Evolutionary conservation across 1,140 invertebrate genomes (phyloP).

Genomic region (Zaprionus capensis): DNA sequence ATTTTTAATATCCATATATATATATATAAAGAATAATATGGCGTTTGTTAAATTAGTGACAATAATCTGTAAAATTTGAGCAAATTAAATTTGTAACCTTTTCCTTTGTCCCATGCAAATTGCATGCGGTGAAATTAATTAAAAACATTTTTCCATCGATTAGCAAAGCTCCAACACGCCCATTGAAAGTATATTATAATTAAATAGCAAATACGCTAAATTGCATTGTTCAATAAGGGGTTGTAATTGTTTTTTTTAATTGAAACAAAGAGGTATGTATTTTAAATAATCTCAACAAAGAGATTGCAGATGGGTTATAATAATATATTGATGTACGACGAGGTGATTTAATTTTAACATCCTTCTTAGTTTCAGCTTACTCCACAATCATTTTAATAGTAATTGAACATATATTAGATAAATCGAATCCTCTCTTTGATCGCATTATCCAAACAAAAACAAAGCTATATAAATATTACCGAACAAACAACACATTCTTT

Average conservation of each 20-base stretch:
- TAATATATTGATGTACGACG: too few species aligned
- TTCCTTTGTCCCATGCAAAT: constrained; percentile 32
- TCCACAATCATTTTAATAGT: too few species aligned
- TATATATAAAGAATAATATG: background rate
- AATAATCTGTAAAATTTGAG: constrained; percentile 56
- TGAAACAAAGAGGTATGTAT: background rate
- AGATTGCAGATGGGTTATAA: too few species aligned
- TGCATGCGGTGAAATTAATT: constrained; percentile 64
- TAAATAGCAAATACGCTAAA: background rate
- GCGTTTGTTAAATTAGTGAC: constrained; percentile 24
- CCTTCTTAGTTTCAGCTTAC: too few species aligned
- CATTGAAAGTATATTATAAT: constrained; percentile 6
- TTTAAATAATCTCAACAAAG: too few species aligned
- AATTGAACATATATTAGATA: background rate
- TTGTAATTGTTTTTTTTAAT: background rate
- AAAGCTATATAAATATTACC: background rate
- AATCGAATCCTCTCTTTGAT: background rate
- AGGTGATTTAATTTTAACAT: too few species aligned
- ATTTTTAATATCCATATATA: constrained; percentile 4
- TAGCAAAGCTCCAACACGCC: constrained; percentile 2
- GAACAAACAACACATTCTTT: too few species aligned
- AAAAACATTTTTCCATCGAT: constrained; percentile 52
- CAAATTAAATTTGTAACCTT: constrained; percentile 54
- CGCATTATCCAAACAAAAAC: background rate
- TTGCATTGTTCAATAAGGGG: background rate